Evolutionary conservation across 2,113 vertebrate genomes (phyloP).

Genomic region (Podarcis raffonei): DNA sequence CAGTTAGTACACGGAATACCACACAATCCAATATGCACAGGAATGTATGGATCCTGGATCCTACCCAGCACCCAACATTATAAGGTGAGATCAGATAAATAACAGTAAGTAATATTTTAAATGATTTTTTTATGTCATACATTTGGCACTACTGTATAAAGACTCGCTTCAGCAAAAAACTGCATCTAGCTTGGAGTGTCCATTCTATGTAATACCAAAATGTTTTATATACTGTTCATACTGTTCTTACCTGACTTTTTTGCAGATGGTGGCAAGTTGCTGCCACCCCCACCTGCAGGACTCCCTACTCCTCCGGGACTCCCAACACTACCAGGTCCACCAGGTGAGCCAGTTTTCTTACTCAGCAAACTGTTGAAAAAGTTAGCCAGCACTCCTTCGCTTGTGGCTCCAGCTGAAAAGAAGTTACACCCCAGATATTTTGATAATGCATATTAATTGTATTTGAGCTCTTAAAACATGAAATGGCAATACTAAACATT

Average conservation of each 20-base stretch:
- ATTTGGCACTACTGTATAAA: background rate
- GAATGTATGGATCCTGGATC: background rate
- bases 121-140: background rate
- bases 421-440: background rate
- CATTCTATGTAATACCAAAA: background rate
- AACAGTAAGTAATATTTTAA: background rate
- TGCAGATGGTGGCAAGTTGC: conserved; percentile 88
- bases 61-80: background rate
- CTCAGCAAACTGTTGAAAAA: conserved; percentile 98
- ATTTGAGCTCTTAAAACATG: background rate
- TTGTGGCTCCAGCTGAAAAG: conserved; percentile 89
- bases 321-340: conserved; percentile 81
- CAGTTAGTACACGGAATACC: background rate
- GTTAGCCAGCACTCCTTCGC: conserved; percentile 96
- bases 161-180: background rate
- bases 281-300: conserved; percentile 72
- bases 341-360: conserved; percentile 94
- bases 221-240: background rate
- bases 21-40: background rate
- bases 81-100: background rate
- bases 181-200: background rate
- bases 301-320: conserved; percentile 78
- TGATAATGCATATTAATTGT: background rate
- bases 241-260: conserved; percentile 90
- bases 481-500: background rate